These are phyloP conservation scores for Pseudeuparius sepicola DNA, from an alignment of 2,888 invertebrate species.

Conservation along the genomic window DNA sequence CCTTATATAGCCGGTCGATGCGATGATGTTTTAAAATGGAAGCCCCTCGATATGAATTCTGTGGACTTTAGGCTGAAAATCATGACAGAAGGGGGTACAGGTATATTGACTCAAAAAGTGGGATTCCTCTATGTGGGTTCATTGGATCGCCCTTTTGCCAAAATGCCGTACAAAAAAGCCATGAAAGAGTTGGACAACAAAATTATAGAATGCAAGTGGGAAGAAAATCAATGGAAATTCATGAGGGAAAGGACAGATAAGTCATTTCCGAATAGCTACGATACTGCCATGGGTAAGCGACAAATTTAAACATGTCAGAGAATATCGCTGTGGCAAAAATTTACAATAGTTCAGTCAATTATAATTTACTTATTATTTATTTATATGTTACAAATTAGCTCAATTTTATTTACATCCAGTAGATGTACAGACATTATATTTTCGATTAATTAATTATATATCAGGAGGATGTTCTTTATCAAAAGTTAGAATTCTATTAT, in stretches of 20 bases:
- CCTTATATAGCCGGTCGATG: conserved; percentile 78
- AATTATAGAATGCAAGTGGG: conserved; percentile 90
- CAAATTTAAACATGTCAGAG: too few species aligned
- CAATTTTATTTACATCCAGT: too few species aligned
- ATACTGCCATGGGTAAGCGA: conserved; percentile 65
- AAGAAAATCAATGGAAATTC: conserved; percentile 77
- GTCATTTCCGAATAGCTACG: conserved; percentile 82
- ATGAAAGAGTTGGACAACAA: conserved; percentile 76
- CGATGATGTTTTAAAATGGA: conserved; percentile 90
- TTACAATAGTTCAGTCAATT: not conserved
- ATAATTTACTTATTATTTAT: too few species aligned
- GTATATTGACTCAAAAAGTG: conserved; percentile 39
- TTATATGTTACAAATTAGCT: too few species aligned
- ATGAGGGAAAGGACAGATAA: conserved; percentile 96
- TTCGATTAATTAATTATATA: too few species aligned
- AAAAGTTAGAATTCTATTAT: too few species aligned
- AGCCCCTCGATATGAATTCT: conserved; percentile 87
- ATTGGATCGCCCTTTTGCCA: conserved; percentile 52
- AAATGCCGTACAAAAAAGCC: conserved; percentile 70
- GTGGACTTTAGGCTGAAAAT: conserved; percentile 91
- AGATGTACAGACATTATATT: too few species aligned
- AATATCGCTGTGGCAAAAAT: too few species aligned
- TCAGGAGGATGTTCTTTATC: too few species aligned
- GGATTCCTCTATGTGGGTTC: conserved; percentile 76
- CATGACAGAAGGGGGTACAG: conserved; percentile 56